phyloP scores from a whole-genome alignment of 2,888 invertebrate species.

The Leucophenga maculata region DNA sequence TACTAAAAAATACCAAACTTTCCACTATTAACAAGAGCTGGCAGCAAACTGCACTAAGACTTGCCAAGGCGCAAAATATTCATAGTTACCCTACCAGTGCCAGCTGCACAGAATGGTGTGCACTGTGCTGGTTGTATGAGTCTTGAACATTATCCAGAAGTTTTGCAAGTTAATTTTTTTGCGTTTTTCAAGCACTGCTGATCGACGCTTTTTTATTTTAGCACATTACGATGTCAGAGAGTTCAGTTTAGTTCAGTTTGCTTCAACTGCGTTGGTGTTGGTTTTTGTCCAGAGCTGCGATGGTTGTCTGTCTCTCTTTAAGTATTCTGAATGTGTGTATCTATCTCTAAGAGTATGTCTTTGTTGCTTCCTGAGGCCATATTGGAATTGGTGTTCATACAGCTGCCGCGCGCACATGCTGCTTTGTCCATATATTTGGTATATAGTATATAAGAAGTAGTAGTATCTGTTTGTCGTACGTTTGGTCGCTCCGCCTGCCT shows the following conservation, averaged over 20 bases:
- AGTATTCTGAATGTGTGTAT: conserved; percentile 1
- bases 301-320: not conserved
- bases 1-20: no score
- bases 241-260: no score
- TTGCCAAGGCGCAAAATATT: no score
- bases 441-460: no score
- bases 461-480: conserved; percentile 1
- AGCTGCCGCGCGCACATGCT: no score
- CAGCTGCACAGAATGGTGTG: no score
- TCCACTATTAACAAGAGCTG: no score
- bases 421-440: no score
- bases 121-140: not conserved
- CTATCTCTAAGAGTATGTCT: not conserved
- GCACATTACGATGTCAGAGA: not conserved
- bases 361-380: conserved; percentile 10
- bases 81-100: no score
- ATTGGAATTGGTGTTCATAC: no score
- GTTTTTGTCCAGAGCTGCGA: not conserved
- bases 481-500: conserved; percentile 13
- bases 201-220: conserved; percentile 1
- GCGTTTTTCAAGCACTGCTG: conserved; percentile 7
- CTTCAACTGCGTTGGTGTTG: conserved; percentile 20
- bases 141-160: not conserved
- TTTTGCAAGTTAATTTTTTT: conserved; percentile 2
- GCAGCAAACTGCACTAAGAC: no score